These are phyloP conservation scores for Callinectes sapidus DNA, from an alignment of 2,888 invertebrate genomes.

Conservation along the genomic window DNA sequence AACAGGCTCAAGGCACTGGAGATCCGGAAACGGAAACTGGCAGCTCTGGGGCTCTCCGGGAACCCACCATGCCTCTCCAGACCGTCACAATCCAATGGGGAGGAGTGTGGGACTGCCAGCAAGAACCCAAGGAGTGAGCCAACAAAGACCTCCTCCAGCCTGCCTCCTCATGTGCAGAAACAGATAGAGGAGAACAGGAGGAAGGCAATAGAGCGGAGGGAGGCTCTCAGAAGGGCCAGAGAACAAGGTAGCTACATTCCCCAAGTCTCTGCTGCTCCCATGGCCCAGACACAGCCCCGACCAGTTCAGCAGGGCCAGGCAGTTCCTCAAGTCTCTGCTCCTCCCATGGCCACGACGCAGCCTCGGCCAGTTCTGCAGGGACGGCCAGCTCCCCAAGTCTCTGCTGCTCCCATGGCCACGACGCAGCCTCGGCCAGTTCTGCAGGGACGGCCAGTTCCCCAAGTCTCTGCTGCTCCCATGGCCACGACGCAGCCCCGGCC, in stretches of 20 bases:
- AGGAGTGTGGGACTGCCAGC: too few species aligned
- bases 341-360: too few species aligned
- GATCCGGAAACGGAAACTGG: slow-evolving; percentile 2
- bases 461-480: neutral
- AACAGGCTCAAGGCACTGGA: neutral
- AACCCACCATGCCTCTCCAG: neutral
- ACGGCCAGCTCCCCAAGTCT: too few species aligned
- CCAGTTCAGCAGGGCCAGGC: neutral
- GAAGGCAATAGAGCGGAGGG: neutral
- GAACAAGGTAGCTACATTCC: neutral
- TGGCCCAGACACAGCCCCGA: neutral
- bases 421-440: too few species aligned
- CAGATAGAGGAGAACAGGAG: slow-evolving; percentile 2
- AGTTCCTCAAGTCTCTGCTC: too few species aligned
- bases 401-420: too few species aligned
- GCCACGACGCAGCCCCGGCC: neutral
- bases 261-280: neutral
- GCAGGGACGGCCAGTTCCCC: too few species aligned
- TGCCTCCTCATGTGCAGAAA: neutral
- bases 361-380: too few species aligned
- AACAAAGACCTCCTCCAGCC: neutral
- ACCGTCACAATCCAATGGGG: neutral
- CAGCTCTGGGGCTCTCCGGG: neutral
- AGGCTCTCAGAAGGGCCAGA: neutral
- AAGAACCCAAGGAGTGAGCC: neutral